phyloP scores from a whole-genome alignment of 1,140 invertebrate species.

The Bombus polaris region DNA sequence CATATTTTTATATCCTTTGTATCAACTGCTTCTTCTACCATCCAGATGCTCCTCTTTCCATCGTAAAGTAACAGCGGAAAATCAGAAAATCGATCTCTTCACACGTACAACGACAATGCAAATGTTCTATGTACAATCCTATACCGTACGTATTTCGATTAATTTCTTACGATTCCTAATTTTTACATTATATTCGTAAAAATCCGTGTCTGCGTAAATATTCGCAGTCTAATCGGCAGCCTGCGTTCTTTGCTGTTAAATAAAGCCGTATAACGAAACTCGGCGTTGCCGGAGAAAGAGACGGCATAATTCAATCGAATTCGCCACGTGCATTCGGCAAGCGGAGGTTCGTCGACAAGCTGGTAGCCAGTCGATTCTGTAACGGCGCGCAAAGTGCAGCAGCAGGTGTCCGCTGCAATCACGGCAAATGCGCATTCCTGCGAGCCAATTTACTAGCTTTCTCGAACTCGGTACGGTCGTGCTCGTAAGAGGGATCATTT shows the following conservation, averaged over 20 bases:
- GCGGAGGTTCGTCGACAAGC: constrained; percentile 19
- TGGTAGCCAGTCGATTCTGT: constrained; percentile 50
- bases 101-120: too few relatives aligned
- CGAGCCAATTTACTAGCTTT: constrained; percentile 77
- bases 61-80: background rate
- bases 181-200: too few relatives aligned
- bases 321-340: constrained; percentile 18
- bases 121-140: too few relatives aligned
- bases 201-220: too few relatives aligned
- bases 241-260: too few relatives aligned
- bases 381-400: constrained; percentile 62
- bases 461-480: constrained; percentile 67
- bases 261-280: background rate
- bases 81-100: too few relatives aligned
- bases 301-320: constrained; percentile 21
- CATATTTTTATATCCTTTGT: too few relatives aligned
- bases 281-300: background rate
- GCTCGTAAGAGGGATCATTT: constrained; percentile 62
- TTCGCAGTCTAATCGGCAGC: too few relatives aligned
- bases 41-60: background rate
- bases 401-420: constrained; percentile 75
- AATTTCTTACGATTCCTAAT: too few relatives aligned
- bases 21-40: too few relatives aligned
- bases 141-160: too few relatives aligned
- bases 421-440: constrained; percentile 75